Conservation (phyloP, 2,888 invertebrate species). For the Callyntrura sp. region DNA sequence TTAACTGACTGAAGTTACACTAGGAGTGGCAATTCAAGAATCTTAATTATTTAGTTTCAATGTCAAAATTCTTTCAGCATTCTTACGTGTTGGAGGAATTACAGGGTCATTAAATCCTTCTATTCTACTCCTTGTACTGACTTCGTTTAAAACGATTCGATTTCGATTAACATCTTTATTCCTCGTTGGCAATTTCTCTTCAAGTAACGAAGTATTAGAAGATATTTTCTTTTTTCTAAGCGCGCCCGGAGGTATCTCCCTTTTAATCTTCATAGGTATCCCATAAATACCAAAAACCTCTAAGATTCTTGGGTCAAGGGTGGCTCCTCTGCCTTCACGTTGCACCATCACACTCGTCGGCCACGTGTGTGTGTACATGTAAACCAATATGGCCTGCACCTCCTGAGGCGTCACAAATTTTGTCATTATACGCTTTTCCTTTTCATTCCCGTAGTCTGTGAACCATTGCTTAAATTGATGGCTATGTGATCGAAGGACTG, state of each 20-base stretch:
- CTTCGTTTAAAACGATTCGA: not conserved
- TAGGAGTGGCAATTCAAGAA: too few species aligned
- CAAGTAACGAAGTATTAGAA: not conserved
- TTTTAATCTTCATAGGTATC: not conserved
- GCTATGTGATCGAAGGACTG: not conserved
- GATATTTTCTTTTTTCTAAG: not conserved
- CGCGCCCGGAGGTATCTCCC: not conserved
- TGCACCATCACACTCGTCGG: constrained; percentile 35
- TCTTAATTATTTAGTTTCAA: too few species aligned
- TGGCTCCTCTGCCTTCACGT: not conserved
- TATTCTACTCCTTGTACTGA: not conserved
- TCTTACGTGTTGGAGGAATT: too few species aligned
- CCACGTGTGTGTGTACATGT: constrained; percentile 59
- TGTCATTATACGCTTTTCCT: not conserved
- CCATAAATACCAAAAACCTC: not conserved
- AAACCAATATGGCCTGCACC: constrained; percentile 52
- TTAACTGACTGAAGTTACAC: too few species aligned
- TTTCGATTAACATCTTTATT: not conserved
- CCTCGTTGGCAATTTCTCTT: not conserved
- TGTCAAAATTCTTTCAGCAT: too few species aligned
- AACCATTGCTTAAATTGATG: constrained; percentile 29
- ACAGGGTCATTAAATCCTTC: too few species aligned
- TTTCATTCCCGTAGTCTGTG: not conserved
- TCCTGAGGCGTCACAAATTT: constrained; percentile 40
- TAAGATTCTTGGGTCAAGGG: constrained; percentile 11